Evolutionary conservation across 53 echinoderm and acorn worm species (phyloP), one percentile per base, ranked within the genome.

Genomic region (Holothuria leucospilota): DNA sequence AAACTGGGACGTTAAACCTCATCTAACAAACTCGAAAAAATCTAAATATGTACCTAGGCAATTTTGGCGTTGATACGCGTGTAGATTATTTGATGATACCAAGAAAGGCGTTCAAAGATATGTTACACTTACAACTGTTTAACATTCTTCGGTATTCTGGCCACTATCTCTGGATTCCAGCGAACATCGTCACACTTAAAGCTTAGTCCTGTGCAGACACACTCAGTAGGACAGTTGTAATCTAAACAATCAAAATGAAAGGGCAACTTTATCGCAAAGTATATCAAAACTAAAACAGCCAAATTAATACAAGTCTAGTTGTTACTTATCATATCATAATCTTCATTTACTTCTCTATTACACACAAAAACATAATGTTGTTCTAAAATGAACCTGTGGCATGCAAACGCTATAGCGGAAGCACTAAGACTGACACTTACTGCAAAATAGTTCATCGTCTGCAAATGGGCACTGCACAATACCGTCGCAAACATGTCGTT

Each of bases 361-460:
- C 3, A 8, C 46, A 46, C 11, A 46, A 46, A 46, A 46, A 46
- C 11, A 46, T 46, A 9, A 46, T 46, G 2, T 46, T 46, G 46
- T 9, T 9, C 46, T 46, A 0, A 46, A 46, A 46, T 11, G 72
- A 39, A 5, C 4, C 21, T 9, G 10, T 71, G 6, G 5, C 63
- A 24, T 7, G 12, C 12, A 8, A 26, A 8, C 6, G 8, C 14
- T 26, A 46, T 9, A 46, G 8, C 8, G 11, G n/a, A n/a, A n/a
- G n/a, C n/a, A n/a, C 46, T 9, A 46, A 46, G 8, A 9, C 12
- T 30, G 29, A 1, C 10, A n/a, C 82, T 63, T 20, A 82, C 82
- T 58, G 64, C 82, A 82, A 30, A 82, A 82, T 10, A 63, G 39
- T 63, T 82, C 82, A 63, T 82, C 82, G 24, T 82, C 82, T 7